Evolutionary conservation across 2,888 invertebrate genomes (phyloP).

Genomic region (Diploptera punctata): DNA sequence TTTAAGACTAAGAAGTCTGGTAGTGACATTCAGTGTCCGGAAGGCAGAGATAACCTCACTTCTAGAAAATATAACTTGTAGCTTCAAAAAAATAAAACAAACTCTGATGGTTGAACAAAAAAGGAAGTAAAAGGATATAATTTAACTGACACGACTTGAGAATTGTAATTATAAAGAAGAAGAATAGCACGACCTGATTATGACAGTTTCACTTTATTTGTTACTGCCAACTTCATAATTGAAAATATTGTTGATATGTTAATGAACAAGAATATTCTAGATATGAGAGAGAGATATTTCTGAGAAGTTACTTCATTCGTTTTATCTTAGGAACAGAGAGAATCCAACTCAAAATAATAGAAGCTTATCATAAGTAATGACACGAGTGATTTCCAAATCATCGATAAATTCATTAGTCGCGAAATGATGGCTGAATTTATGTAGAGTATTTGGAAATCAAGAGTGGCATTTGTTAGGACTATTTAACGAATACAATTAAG

Average conservation of each 20-base stretch:
- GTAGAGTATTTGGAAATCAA: too few relatives aligned
- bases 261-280: background rate
- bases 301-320: background rate
- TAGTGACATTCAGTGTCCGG: background rate
- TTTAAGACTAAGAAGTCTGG: background rate
- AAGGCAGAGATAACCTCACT: background rate
- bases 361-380: too few relatives aligned
- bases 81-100: conserved; percentile 3
- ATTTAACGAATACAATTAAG: too few relatives aligned
- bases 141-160: background rate
- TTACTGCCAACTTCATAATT: background rate
- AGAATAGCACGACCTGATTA: background rate
- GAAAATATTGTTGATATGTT: conserved; percentile 1
- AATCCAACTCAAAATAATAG: too few relatives aligned
- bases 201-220: background rate
- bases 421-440: too few relatives aligned
- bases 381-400: too few relatives aligned
- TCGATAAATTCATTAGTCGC: too few relatives aligned
- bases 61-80: conserved; percentile 3
- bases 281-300: background rate
- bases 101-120: background rate
- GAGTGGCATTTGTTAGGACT: too few relatives aligned
- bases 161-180: background rate
- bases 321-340: too few relatives aligned
- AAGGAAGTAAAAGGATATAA: background rate